Conservation (phyloP, 30 jellyfish, hydroid and myxozoan species). For the Rhopilema esculentum region DNA sequence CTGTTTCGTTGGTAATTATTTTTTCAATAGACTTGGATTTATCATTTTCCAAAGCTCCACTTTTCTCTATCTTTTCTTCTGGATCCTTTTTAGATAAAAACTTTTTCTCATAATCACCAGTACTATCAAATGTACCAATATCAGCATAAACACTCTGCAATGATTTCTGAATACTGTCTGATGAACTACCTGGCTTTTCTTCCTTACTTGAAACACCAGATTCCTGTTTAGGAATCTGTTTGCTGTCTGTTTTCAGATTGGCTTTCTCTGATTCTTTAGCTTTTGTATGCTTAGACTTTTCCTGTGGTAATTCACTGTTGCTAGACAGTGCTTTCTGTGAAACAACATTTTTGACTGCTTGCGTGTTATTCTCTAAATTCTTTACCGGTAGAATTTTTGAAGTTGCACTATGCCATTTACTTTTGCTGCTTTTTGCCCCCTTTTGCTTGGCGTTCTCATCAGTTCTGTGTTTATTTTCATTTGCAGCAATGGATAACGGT, state of each 20-base stretch:
- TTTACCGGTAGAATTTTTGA: too few relatives aligned
- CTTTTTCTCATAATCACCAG: constrained; percentile 26
- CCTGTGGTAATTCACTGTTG: neutral
- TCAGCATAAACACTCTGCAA: constrained; percentile 38
- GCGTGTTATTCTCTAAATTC: neutral
- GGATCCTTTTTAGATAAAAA: constrained; percentile 7
- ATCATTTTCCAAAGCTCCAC: neutral
- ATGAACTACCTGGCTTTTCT: neutral
- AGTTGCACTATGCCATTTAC: neutral
- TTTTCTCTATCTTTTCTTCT: constrained; percentile 7
- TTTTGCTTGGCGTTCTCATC: neutral
- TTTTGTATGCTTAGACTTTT: neutral
- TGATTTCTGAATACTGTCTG: neutral
- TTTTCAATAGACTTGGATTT: neutral
- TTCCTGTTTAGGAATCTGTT: neutral
- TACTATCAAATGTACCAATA: constrained; percentile 39
- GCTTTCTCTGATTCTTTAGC: constrained; percentile 3
- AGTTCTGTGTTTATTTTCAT: neutral
- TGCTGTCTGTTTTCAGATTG: neutral
- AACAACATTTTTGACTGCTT: neutral
- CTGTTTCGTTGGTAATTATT: neutral
- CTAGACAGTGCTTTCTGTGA: neutral
- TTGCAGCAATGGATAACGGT: neutral
- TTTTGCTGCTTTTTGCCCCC: neutral
- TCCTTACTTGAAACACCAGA: neutral